phyloP scores from a whole-genome alignment of 2,113 vertebrate species.

The Amphiprion percula region DNA sequence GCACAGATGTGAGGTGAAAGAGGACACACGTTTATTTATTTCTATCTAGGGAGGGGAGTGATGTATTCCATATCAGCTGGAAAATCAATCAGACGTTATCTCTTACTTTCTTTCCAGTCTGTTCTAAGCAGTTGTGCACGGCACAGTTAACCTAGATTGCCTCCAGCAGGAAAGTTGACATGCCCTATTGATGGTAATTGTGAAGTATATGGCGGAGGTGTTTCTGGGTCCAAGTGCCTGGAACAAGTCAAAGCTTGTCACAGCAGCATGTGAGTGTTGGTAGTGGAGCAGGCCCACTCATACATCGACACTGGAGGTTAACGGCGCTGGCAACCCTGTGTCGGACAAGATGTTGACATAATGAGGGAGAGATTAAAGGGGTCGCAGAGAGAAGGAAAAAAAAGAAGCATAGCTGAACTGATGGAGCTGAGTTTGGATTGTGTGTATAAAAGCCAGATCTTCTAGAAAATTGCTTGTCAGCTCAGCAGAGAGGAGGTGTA shows the following conservation, averaged over 20 bases:
- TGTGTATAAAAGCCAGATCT: constrained; percentile 30
- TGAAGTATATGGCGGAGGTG: constrained; percentile 19
- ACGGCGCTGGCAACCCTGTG: neutral
- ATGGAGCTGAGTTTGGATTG: neutral
- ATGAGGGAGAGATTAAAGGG: constrained; percentile 6
- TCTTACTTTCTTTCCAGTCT: neutral
- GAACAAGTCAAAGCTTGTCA: constrained; percentile 53
- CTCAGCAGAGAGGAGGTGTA: constrained; percentile 42
- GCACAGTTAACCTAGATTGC: constrained; percentile 5
- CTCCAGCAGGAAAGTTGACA: constrained; percentile 7
- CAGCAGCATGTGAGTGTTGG: constrained; percentile 4
- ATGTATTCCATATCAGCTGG: neutral
- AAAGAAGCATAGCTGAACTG: neutral
- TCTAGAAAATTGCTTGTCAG: constrained; percentile 29
- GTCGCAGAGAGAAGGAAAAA: neutral
- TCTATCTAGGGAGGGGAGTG: constrained; percentile 11
- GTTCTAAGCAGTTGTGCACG: neutral
- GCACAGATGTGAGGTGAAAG: neutral
- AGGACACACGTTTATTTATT: constrained; percentile 31
- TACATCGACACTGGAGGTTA: neutral
- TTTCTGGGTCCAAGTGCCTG: constrained; percentile 19
- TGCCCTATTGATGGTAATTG: constrained; percentile 27
- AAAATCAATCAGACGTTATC: constrained; percentile 25
- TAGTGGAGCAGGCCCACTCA: constrained; percentile 22
- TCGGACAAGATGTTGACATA: constrained; percentile 2